Conservation (phyloP, 2,113 vertebrate species). For the Ovis aries region ARS-UI_Ramb_v3.0 NC_056066.1:41371001-41371500, state of each 20-base stretch:
- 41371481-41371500: not conserved
- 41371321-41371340: not conserved
- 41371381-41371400: not conserved
- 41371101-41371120: not conserved
- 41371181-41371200: not conserved
- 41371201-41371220: not conserved
- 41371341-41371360: not conserved
- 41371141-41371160: not conserved
- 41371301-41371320: not conserved
- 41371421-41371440: not conserved
- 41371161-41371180: not conserved
- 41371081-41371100: not conserved
- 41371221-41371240: not conserved
- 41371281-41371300: rapidly evolving
- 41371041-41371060: not conserved
- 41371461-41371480: not conserved
- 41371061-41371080: not conserved
- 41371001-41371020: not conserved
- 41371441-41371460: not conserved
- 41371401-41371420: not conserved
- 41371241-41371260: not conserved
- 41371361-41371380: not conserved
- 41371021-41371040: not conserved
- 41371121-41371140: not conserved
- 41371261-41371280: not conserved